Evolutionary conservation across 2,888 invertebrate species (phyloP).

Genomic region (Euclidia mi): DNA sequence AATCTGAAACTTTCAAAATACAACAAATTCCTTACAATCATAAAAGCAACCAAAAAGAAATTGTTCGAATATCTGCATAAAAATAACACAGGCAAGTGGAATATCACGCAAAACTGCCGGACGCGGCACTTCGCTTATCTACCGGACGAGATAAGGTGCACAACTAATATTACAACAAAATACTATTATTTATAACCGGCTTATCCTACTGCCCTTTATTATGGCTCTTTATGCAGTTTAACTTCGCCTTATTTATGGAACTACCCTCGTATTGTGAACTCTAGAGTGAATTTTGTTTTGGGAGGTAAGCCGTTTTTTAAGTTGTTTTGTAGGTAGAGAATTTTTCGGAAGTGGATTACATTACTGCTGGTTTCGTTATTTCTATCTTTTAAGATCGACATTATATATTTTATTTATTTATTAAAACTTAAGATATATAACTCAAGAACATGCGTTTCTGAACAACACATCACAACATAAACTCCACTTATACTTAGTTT

Average conservation of each 20-base stretch:
- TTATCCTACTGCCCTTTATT: conserved; percentile 32
- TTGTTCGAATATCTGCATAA: conserved; percentile 27
- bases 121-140: conserved; percentile 64
- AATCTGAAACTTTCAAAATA: no score
- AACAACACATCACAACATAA: no score
- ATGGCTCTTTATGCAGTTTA: conserved; percentile 24
- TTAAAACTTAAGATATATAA: no score
- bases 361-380: no score
- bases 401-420: no score
- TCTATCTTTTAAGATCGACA: no score
- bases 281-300: neutral
- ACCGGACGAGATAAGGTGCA: conserved; percentile 67
- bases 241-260: conserved; percentile 16
- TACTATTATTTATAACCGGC: conserved; percentile 35
- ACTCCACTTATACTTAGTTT: no score
- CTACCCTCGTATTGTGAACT: conserved; percentile 7
- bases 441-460: no score
- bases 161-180: conserved; percentile 30
- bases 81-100: conserved; percentile 22
- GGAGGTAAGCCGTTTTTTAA: neutral
- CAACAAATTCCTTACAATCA: no score
- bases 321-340: neutral
- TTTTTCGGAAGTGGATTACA: no score
- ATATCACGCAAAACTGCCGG: conserved; percentile 56
- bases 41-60: neutral